These are phyloP conservation scores for Melipona beecheii DNA, from an alignment of 2,888 invertebrate genomes.

Conservation along the genomic window DNA sequence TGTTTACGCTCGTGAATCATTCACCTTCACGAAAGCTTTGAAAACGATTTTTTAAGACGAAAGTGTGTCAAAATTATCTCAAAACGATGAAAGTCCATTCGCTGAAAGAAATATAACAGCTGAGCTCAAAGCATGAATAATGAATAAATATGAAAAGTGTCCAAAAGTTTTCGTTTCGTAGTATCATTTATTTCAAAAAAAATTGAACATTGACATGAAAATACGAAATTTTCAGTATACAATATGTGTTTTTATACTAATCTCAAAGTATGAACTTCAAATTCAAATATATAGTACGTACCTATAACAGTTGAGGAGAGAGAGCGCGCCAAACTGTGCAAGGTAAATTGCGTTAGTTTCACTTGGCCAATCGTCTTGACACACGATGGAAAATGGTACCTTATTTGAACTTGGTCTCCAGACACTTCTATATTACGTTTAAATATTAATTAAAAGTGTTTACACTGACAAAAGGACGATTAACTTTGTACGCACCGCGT, in stretches of 20 bases:
- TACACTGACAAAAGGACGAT: background rate
- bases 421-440: background rate
- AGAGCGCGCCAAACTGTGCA: background rate
- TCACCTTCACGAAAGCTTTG: background rate
- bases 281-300: slow-evolving; percentile 13
- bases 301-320: background rate
- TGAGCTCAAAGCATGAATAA: background rate
- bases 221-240: background rate
- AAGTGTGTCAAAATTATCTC: background rate
- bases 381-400: background rate
- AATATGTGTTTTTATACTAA: background rate
- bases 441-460: background rate
- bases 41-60: background rate
- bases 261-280: background rate
- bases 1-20: background rate
- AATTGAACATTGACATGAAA: background rate
- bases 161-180: background rate
- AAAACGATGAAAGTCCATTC: too few species aligned
- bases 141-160: background rate
- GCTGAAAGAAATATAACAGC: background rate
- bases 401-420: background rate
- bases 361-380: background rate
- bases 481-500: slow-evolving; percentile 1
- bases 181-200: slow-evolving; percentile 19
- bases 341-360: background rate